Evolutionary conservation across 2,888 invertebrate genomes (phyloP), one percentile per base, ranked within the genome.

Genomic region (Dynastes maya): DNA sequence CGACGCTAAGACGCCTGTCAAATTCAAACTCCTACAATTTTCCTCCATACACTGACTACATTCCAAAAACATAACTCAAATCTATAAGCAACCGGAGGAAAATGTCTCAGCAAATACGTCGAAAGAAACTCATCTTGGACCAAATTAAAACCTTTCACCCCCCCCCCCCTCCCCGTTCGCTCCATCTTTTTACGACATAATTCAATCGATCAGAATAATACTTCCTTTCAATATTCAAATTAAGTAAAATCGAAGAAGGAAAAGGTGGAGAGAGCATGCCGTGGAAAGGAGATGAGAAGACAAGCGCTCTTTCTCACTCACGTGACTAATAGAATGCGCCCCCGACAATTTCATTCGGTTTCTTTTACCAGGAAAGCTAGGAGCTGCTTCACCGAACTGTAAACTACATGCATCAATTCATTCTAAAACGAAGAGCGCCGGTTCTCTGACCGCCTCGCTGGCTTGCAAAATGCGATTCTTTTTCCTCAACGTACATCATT

Each of bases 321-420:
- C 53, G 8, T 53, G 11, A 37, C 32, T 37, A 37, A 0, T 37
- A 37, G 5, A 5, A 5, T 37, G 32, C 32, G 13, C 65, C 37
- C n/a, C 29, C 11, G 45, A 8, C 45, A 45, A 45, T 45, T 68
- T 68, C 51, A 22, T 51, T 51, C 27, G 53, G 51, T 53, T 68
- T 68, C 68, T 51, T 51, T 68, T 27, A 22, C 22, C 55, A 9
- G 55, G 9, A 13, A 29, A 22, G 22, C 55, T 22, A 32, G 72
- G n/a, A 58, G 37, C 58, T 22, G 58, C 58, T 72, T 58, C 72
- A 58, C 22, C 37, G 72, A 72, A 58, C 72, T 72, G 72, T 72
- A 72, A 58, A 72, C 58, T 72, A 72, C 37, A 72, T 72, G 58
- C 72, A 72, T 58, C 72, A 58, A 72, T 72, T 27, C 72, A 72